Base-by-base conservation (phyloP, 2,113 vertebrate genomes). In the Epinephelus cyanopodus region DNA sequence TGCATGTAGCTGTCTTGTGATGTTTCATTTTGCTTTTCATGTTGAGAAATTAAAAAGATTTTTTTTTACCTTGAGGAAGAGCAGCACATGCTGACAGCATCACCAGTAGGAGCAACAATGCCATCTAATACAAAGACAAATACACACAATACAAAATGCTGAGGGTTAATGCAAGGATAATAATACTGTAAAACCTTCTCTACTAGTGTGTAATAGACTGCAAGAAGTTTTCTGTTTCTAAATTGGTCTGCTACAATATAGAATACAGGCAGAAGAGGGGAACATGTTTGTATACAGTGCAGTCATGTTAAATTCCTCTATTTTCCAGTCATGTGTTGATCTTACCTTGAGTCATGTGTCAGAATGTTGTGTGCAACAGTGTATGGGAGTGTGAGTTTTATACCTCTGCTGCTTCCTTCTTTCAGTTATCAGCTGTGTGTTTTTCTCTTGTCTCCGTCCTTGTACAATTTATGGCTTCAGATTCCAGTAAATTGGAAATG, bases 71-170 rank as follows among this genome's bases (percentile, higher is more conserved):
- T 85, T 74, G 83, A 71, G 70, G 77, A 45, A 15, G 0, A 0
- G 82, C 84, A 54, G 73, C 57, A 70, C 84, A 90, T 4, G 15
- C 54, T 33, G 79, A 79, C 70, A 87, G 54, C 70, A 85, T 54
- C 53, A 62, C 29, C 56, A 81, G 37, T 0, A 88, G 53, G 62
- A 87, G 33, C 19, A 87, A 6, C 10, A 54, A 18, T 33, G 14
- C 6, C 90, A 92, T 92, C 88, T 90, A 14, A 81, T 73, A 66
- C 23, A 81, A 50, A 73, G n/a, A 60, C 17, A 66, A 67, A 48
- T 37, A 37, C 1, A 70, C 33, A 6, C 9, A 9, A 45, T 11
- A 37, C 10, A 70, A 2, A 56, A 23, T 33, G 3, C 15, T 27
- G 4, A 27, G 2, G 14, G 23, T 25, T 15, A 39, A 12, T 54